These are phyloP conservation scores for Bedellia somnulentella DNA, from an alignment of 2,888 invertebrate species.

Conservation along the genomic window DNA sequence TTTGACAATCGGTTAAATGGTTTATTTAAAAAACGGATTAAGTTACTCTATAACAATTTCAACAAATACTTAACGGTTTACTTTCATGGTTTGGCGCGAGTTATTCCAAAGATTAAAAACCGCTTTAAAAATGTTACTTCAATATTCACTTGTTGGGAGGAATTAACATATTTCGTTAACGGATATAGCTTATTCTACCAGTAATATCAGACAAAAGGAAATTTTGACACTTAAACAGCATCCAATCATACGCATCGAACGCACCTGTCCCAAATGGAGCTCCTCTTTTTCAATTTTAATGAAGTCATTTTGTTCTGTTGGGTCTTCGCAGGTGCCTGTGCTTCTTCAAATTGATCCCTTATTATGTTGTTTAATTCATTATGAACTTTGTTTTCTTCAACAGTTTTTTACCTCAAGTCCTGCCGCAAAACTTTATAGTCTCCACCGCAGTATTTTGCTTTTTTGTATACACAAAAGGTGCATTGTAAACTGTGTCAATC, in stretches of 20 bases:
- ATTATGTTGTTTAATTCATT: conserved; percentile 55
- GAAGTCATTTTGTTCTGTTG: conserved; percentile 48
- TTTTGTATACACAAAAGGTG: conserved; percentile 29
- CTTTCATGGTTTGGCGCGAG: too few relatives aligned
- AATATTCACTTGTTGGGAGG: too few relatives aligned
- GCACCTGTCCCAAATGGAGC: conserved; percentile 35
- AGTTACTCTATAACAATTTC: too few relatives aligned
- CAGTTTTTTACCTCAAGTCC: conserved; percentile 26
- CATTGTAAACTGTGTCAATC: conserved; percentile 47
- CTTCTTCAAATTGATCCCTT: conserved; percentile 27
- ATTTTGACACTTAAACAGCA: too few relatives aligned
- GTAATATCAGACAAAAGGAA: too few relatives aligned
- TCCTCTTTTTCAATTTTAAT: conserved; percentile 38
- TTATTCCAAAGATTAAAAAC: too few relatives aligned
- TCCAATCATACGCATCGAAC: conserved; percentile 21
- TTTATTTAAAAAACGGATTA: too few relatives aligned
- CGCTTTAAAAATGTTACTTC: too few relatives aligned
- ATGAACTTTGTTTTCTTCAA: conserved; percentile 54
- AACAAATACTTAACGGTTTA: too few relatives aligned
- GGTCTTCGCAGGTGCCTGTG: conserved; percentile 42
- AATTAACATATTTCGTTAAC: too few relatives aligned
- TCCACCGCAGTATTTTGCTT: conserved; percentile 37
- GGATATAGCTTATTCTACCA: too few relatives aligned
- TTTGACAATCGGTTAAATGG: too few relatives aligned
- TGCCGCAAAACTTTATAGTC: conserved; percentile 43